Evolutionary conservation across 2,113 vertebrate genomes (phyloP).

Genomic region (Hystrix brachyura): DNA sequence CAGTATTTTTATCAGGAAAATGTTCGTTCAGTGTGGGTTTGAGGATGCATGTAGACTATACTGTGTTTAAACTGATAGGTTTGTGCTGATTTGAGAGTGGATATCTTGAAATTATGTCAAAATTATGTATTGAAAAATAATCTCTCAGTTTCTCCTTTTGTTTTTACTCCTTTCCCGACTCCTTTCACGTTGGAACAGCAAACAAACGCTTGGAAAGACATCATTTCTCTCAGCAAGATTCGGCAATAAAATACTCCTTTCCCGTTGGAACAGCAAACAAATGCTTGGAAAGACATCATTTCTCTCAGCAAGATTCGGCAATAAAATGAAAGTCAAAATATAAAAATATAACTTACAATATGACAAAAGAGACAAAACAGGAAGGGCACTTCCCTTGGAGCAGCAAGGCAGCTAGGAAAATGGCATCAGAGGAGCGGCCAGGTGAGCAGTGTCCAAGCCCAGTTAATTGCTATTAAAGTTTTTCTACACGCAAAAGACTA

Average conservation of each 20-base stretch:
- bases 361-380: neutral
- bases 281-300: neutral
- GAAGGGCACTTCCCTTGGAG: neutral
- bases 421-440: neutral
- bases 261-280: neutral
- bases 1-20: neutral
- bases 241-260: too few relatives aligned
- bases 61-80: neutral
- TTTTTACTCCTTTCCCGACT: neutral
- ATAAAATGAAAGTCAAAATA: neutral
- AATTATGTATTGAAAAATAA: neutral
- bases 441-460: neutral
- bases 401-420: neutral
- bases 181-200: neutral
- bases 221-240: neutral
- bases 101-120: neutral
- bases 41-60: neutral
- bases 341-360: neutral
- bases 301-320: neutral
- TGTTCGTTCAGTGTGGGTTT: neutral
- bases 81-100: neutral
- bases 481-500: neutral
- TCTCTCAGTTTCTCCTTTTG: neutral
- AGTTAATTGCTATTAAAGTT: neutral
- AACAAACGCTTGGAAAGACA: neutral